Conservation (phyloP, 2,113 vertebrate species). For the Xiphophorus hellerii region DNA sequence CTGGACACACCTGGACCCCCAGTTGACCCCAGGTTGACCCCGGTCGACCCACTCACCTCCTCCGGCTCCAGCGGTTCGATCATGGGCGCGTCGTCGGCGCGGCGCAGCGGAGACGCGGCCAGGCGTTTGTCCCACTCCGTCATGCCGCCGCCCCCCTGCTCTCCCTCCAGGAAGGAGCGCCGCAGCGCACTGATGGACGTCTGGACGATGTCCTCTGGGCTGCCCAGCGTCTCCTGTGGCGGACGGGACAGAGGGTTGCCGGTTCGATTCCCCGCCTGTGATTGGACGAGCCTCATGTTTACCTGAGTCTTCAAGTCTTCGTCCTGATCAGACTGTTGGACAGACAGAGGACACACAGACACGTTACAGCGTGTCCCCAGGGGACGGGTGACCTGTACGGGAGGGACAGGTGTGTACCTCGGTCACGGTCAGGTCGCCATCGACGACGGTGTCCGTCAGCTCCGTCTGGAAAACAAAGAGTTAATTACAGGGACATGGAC, state of each 20-base stretch:
- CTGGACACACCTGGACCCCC: too few relatives aligned
- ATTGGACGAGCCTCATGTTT: background rate
- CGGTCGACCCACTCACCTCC: slow-evolving; percentile 77
- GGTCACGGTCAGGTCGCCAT: slow-evolving; percentile 86
- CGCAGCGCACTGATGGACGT: slow-evolving; percentile 94
- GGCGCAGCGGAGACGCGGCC: slow-evolving; percentile 89
- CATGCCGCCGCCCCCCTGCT: slow-evolving; percentile 68
- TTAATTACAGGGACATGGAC: background rate
- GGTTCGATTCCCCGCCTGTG: background rate
- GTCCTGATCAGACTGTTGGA: slow-evolving; percentile 84
- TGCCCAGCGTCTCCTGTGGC: slow-evolving; percentile 73
- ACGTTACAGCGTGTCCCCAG: background rate
- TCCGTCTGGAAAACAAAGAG: slow-evolving; percentile 87
- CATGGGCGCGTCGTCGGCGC: slow-evolving; percentile 93
- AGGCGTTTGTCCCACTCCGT: slow-evolving; percentile 97
- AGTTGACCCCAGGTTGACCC: too few relatives aligned
- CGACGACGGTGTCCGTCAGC: slow-evolving; percentile 89
- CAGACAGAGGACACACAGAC: slow-evolving; percentile 3
- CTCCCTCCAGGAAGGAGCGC: slow-evolving; percentile 92
- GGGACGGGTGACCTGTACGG: background rate
- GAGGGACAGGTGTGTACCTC: slow-evolving; percentile 80
- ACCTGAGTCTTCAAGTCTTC: slow-evolving; percentile 83
- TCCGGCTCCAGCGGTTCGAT: slow-evolving; percentile 94
- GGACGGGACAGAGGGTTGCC: too few relatives aligned
- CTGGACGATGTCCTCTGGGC: slow-evolving; percentile 89